A percentile compares a stretch with the other conserved stretches of the same genome.
Conservation (phyloP, 1,140 invertebrate genomes). For the Euborellia annulipes region DNA sequence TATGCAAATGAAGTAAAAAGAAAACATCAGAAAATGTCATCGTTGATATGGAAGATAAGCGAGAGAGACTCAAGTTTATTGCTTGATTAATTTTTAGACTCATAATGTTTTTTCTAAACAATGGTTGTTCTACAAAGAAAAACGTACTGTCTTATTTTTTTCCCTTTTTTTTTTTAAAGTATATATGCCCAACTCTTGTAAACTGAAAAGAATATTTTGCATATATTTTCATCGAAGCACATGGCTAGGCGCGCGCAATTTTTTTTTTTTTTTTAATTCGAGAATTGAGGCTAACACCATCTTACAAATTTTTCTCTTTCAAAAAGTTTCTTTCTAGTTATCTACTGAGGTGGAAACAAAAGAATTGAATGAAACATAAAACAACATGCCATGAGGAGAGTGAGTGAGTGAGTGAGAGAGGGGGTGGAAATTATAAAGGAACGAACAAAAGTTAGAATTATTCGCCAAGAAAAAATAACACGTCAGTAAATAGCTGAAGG, state of each 20-base stretch:
- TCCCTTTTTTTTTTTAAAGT: neutral
- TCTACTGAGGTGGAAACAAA: slow-evolving; percentile 8
- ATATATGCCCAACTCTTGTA: slow-evolving; percentile 1
- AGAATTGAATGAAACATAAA: slow-evolving; percentile 10
- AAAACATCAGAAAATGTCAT: neutral
- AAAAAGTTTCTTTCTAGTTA: slow-evolving; percentile 8
- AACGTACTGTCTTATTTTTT: neutral
- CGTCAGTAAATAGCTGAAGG: slow-evolving; percentile 9
- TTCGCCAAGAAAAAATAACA: slow-evolving; percentile 9
- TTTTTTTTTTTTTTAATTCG: neutral
- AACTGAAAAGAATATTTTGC: slow-evolving; percentile 5
- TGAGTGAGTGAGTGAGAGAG: neutral
- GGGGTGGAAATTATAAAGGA: slow-evolving; percentile 1
- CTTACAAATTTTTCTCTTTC: slow-evolving; percentile 6
- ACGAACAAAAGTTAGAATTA: slow-evolving; percentile 8
- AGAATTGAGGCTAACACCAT: slow-evolving; percentile 6
- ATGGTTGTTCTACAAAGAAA: no score
- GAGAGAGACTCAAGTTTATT: neutral
- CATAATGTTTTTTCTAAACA: no score
- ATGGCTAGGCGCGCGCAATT: neutral
- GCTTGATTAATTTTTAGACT: no score
- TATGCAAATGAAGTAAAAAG: no score
- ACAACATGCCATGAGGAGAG: slow-evolving; percentile 5
- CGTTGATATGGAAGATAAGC: neutral
- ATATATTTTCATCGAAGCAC: slow-evolving; percentile 1